phyloP scores from a whole-genome alignment of 1,140 invertebrate species.

The Forficula auricularia region DNA sequence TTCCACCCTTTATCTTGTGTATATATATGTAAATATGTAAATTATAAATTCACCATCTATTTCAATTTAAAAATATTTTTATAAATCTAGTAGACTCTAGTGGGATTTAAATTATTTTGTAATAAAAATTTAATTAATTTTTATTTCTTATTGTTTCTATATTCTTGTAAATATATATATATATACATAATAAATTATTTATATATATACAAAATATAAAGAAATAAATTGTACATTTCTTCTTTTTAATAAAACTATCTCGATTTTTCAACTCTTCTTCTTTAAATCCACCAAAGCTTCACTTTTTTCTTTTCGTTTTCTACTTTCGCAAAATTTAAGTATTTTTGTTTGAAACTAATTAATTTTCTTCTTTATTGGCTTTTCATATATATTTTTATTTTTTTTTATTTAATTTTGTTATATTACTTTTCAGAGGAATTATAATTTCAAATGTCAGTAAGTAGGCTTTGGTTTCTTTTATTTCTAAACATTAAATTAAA shows the following conservation, averaged over 20 bases:
- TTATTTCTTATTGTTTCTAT: slow-evolving; percentile 6
- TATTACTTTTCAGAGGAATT: background rate
- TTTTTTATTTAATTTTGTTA: background rate
- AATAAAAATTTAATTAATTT: slow-evolving; percentile 4
- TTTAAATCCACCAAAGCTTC: slow-evolving; percentile 5
- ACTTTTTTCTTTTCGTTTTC: slow-evolving; percentile 11
- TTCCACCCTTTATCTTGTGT: too few relatives aligned
- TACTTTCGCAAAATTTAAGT: background rate
- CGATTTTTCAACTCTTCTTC: slow-evolving; percentile 5
- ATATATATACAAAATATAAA: too few relatives aligned
- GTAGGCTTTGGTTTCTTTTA: too few relatives aligned
- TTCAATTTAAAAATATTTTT: too few relatives aligned
- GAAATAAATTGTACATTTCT: slow-evolving; percentile 7
- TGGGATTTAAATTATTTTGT: background rate
- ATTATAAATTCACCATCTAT: too few relatives aligned
- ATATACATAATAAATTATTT: slow-evolving; percentile 2
- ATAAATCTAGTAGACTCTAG: too few relatives aligned
- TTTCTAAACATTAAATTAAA: too few relatives aligned
- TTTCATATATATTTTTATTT: slow-evolving; percentile 25
- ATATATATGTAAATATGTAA: too few relatives aligned
- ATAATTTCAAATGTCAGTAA: too few relatives aligned
- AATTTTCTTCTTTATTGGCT: slow-evolving; percentile 8
- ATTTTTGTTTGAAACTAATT: background rate
- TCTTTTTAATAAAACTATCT: slow-evolving; percentile 10
- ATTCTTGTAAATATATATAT: slow-evolving; percentile 12